Conservation (phyloP, 2,113 vertebrate genomes). For the Oophaga pumilio region DNA sequence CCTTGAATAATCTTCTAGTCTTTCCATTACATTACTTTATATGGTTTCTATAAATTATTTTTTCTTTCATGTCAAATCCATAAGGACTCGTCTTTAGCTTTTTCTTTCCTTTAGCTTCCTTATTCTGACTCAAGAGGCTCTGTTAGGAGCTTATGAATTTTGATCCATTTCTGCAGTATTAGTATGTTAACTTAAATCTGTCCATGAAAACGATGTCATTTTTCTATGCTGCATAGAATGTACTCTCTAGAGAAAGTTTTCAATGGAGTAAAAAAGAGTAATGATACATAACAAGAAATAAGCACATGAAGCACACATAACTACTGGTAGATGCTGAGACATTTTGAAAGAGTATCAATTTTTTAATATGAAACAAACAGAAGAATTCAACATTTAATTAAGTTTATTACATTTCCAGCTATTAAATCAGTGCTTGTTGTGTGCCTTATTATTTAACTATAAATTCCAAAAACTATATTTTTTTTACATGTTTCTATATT, state of each 20-base stretch:
- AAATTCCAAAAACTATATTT: no score
- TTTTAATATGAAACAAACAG: neutral
- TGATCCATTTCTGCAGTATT: slow-evolving; percentile 37
- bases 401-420: neutral
- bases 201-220: slow-evolving; percentile 36
- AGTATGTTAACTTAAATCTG: slow-evolving; percentile 13
- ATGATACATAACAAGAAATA: neutral
- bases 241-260: slow-evolving; percentile 33
- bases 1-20: slow-evolving; percentile 5
- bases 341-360: neutral
- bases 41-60: slow-evolving; percentile 13
- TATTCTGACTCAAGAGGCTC: slow-evolving; percentile 27
- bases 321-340: neutral
- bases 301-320: neutral
- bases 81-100: slow-evolving; percentile 18
- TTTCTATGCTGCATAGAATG: slow-evolving; percentile 37
- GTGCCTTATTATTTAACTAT: neutral
- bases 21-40: neutral
- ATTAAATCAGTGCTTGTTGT: neutral
- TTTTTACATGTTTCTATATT: neutral
- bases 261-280: neutral
- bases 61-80: slow-evolving; percentile 43
- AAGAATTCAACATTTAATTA: neutral
- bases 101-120: neutral
- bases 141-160: slow-evolving; percentile 33